Evolutionary conservation across 2,888 invertebrate species (phyloP).

Genomic region (Minunthozetes semirufus): DNA sequence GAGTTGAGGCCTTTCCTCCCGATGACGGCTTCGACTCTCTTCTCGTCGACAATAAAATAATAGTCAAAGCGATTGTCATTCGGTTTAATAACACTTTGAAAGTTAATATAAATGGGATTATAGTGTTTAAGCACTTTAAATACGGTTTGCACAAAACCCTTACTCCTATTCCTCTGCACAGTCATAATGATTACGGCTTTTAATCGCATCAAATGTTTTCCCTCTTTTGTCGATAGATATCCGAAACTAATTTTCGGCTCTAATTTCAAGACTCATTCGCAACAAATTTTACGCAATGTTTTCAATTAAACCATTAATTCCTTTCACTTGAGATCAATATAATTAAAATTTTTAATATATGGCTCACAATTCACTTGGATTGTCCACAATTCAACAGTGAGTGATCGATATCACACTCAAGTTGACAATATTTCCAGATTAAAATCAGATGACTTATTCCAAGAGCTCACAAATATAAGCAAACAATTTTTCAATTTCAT

Average conservation of each 20-base stretch:
- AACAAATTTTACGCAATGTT: neutral
- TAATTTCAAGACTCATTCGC: neutral
- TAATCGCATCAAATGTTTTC: too few species aligned
- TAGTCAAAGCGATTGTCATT: conserved; percentile 6
- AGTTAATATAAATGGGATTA: conserved; percentile 33
- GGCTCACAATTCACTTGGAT: too few species aligned
- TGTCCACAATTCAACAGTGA: too few species aligned
- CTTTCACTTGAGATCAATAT: neutral
- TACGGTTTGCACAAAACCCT: neutral
- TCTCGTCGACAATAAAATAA: conserved; percentile 18
- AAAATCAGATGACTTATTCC: too few species aligned
- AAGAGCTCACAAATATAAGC: too few species aligned
- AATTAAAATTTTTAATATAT: neutral
- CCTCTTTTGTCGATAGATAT: too few species aligned
- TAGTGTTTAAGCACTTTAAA: neutral
- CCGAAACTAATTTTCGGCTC: neutral
- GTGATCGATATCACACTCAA: too few species aligned
- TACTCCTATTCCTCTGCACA: neutral
- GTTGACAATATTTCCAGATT: too few species aligned
- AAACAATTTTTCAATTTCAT: too few species aligned
- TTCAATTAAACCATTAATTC: conserved; percentile 1
- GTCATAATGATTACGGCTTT: conserved; percentile 6
- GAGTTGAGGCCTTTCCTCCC: conserved; percentile 9
- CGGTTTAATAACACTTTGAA: conserved; percentile 29
- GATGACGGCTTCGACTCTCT: neutral